These are phyloP conservation scores for Neolamprologus tretocephalus DNA, from an alignment of 2,113 vertebrate species.

Conservation along the genomic window DNA sequence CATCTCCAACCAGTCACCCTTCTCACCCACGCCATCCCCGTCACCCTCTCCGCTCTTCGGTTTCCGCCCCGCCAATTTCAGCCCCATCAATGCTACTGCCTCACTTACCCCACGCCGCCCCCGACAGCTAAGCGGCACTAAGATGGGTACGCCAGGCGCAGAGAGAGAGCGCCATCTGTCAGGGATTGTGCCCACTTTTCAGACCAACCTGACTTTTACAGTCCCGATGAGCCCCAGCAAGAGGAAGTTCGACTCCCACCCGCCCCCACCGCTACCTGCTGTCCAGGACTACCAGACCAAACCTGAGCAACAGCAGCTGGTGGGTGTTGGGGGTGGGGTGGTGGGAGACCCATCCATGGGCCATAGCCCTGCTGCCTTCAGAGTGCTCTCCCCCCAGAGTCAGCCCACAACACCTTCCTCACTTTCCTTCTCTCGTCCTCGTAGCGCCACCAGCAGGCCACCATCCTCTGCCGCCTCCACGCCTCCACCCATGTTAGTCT, in stretches of 20 bases:
- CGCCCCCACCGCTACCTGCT: constrained; percentile 41
- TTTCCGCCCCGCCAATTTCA: constrained; percentile 85
- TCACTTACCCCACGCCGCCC: constrained; percentile 69
- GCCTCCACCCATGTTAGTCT: constrained; percentile 79
- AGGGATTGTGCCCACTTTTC: constrained; percentile 81
- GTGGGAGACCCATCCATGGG: constrained; percentile 41
- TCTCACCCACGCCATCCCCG: constrained; percentile 84
- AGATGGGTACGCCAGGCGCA: constrained; percentile 62
- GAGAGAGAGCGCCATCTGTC: constrained; percentile 82
- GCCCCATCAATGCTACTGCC: constrained; percentile 79
- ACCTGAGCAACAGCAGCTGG: constrained; percentile 55
- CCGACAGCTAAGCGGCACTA: constrained; percentile 82
- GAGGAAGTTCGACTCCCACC: constrained; percentile 75
- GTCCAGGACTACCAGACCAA: constrained; percentile 65
- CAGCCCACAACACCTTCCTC: constrained; percentile 71
- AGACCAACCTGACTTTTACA: constrained; percentile 87
- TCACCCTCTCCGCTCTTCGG: constrained; percentile 84
- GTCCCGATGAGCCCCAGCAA: constrained; percentile 91
- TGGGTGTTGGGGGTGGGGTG: constrained; percentile 12
- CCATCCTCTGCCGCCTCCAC: constrained; percentile 71
- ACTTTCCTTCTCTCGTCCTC: constrained; percentile 65
- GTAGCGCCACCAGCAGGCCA: constrained; percentile 69
- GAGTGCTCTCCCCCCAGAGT: constrained; percentile 78
- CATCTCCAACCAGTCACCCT: constrained; percentile 87
- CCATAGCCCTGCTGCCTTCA: constrained; percentile 65